Percentiles rank a stretch among this genome's conserved stretches.
Evolutionary conservation across 2,113 vertebrate genomes (phyloP).

Genomic region (Otis tarda): DNA sequence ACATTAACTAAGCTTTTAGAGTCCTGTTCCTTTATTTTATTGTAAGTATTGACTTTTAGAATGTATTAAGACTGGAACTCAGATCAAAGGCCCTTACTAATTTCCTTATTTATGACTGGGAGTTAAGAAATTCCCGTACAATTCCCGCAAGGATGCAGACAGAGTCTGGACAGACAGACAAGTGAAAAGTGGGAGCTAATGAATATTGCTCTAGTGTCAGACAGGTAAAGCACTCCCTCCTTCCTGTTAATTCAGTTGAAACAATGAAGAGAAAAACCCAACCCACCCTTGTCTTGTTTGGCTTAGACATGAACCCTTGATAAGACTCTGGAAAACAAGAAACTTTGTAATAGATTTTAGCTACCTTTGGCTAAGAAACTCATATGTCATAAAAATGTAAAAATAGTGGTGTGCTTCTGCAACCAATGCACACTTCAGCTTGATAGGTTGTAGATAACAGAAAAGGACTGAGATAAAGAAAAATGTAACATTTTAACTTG

Average conservation of each 20-base stretch:
- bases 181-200: conserved; percentile 72
- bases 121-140: conserved; percentile 9
- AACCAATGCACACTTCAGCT: conserved; percentile 34
- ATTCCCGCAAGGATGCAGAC: conserved; percentile 41
- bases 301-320: conserved; percentile 78
- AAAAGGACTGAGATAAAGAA: conserved; percentile 70
- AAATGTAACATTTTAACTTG: conserved; percentile 72
- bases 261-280: conserved; percentile 77
- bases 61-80: background rate
- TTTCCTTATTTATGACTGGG: conserved; percentile 13
- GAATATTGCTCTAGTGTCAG: conserved; percentile 65
- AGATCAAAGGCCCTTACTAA: background rate
- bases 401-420: conserved; percentile 9
- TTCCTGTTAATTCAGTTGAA: conserved; percentile 77
- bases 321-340: conserved; percentile 76
- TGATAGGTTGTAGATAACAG: conserved; percentile 36
- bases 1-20: background rate
- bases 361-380: conserved; percentile 72
- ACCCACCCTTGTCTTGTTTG: conserved; percentile 76
- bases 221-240: conserved; percentile 77
- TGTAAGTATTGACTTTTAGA: background rate
- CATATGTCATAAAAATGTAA: background rate
- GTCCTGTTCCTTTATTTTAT: background rate
- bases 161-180: conserved; percentile 52
- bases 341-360: conserved; percentile 41